phyloP scores from a whole-genome alignment of 2,113 vertebrate genomes.

The Phyllostomus hastatus region DNA sequence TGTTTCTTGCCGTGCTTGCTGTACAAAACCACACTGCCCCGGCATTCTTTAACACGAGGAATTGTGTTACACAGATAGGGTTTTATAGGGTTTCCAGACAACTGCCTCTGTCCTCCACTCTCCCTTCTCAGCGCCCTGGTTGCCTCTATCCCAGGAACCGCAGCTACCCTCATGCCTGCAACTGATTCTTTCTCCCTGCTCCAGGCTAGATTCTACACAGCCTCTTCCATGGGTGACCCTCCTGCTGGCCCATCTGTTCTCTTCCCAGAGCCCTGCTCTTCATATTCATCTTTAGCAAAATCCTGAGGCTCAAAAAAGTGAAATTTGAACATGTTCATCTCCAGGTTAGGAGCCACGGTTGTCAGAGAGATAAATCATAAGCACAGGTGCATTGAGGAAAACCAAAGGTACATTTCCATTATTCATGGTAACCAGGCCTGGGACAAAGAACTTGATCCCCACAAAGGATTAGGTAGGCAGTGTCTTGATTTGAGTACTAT shows the following conservation, averaged over 20 bases:
- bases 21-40: background rate
- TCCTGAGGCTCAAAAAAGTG: background rate
- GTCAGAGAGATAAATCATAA: background rate
- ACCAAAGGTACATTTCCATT: background rate
- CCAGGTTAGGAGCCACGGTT: background rate
- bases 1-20: background rate
- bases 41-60: background rate
- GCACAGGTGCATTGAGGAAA: background rate
- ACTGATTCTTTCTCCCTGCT: background rate
- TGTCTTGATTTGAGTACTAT: background rate
- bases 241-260: background rate
- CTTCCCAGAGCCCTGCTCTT: background rate
- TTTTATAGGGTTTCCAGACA: background rate
- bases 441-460: background rate
- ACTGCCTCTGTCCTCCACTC: background rate
- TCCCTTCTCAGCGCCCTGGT: background rate
- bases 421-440: background rate
- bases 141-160: background rate
- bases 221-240: rapidly evolving
- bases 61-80: background rate
- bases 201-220: background rate
- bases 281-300: background rate
- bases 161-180: background rate
- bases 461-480: background rate
- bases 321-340: background rate